Evolutionary conservation across 2,888 invertebrate species (phyloP).

Genomic region (Dioctria rufipes): DNA sequence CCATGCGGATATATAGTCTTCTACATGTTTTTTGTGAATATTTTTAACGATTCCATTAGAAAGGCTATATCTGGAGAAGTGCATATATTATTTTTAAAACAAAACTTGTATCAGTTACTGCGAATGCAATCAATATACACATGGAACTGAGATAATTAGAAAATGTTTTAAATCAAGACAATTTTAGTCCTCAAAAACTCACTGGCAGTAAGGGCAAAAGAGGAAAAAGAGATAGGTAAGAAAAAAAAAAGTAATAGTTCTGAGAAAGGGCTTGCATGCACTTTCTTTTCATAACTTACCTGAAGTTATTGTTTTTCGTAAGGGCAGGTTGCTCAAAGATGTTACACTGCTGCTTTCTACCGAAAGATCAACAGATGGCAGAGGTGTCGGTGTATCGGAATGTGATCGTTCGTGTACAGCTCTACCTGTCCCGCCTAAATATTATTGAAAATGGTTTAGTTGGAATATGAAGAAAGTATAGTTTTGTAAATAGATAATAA

Average conservation of each 20-base stretch:
- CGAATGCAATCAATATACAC: background rate
- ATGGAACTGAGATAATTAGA: background rate
- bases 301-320: conserved; percentile 85
- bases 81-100: too few species aligned
- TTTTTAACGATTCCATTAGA: background rate
- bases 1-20: too few species aligned
- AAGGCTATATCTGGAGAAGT: background rate
- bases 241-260: conserved; percentile 16
- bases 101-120: background rate
- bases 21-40: background rate
- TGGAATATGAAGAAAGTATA: background rate
- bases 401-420: conserved; percentile 90
- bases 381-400: conserved; percentile 88
- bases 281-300: conserved; percentile 71
- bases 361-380: conserved; percentile 90
- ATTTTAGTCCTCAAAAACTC: background rate
- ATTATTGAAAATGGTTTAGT: too few species aligned
- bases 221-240: conserved; percentile 52
- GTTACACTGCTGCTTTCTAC: conserved; percentile 97
- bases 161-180: background rate
- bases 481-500: background rate
- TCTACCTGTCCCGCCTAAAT: conserved; percentile 66
- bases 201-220: conserved; percentile 9
- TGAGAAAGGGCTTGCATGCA: background rate
- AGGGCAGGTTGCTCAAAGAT: conserved; percentile 89